Percentiles rank a stretch among this genome's conserved stretches.
Evolutionary conservation across 2,113 vertebrate genomes (phyloP).

Genomic region (Empidonax alnorum): DNA sequence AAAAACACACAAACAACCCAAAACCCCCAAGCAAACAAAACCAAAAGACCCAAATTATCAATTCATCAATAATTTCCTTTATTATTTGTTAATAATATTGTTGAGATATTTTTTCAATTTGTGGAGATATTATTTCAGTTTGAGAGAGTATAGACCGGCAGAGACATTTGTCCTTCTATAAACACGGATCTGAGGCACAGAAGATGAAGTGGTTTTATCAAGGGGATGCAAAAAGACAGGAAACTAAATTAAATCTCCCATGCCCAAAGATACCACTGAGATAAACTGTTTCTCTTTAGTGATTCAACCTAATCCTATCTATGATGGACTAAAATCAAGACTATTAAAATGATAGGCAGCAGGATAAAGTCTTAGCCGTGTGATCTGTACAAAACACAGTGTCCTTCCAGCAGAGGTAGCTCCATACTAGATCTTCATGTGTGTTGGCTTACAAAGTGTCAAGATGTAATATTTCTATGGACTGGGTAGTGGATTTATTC

Average conservation of each 20-base stretch:
- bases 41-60: not conserved
- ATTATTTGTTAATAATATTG: not conserved
- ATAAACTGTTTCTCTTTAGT: not conserved
- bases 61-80: not conserved
- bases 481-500: not conserved
- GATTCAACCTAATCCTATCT: not conserved
- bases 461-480: not conserved
- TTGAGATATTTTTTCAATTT: not conserved
- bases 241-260: not conserved
- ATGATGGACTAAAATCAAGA: not conserved
- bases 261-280: not conserved
- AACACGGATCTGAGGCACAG: not conserved
- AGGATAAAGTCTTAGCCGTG: not conserved
- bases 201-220: not conserved
- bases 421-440: not conserved
- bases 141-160: not conserved
- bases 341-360: not conserved
- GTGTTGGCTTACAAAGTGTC: not conserved
- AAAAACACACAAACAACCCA: not conserved
- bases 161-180: not conserved
- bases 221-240: not conserved
- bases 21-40: not conserved
- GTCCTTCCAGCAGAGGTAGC: not conserved
- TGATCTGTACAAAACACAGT: not conserved
- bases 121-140: not conserved